These are phyloP conservation scores for Ethmia dodecea DNA, from an alignment of 2,888 invertebrate genomes.

Conservation along the genomic window DNA sequence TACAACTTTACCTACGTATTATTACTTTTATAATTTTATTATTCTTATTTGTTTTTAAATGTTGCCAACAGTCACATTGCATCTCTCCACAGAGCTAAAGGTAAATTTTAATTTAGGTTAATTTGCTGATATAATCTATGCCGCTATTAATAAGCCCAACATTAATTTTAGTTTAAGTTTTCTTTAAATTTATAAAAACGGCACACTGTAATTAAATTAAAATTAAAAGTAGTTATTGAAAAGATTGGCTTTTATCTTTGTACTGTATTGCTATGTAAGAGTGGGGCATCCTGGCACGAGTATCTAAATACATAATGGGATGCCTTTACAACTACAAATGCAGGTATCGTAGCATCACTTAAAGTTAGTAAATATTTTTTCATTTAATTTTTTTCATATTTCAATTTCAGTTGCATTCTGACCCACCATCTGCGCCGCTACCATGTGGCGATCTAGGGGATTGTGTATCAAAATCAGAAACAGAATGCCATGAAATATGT, in stretches of 20 bases:
- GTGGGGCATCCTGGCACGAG: too few relatives aligned
- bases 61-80: background rate
- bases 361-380: too few relatives aligned
- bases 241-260: too few relatives aligned
- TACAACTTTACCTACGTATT: too few relatives aligned
- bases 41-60: too few relatives aligned
- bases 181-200: background rate
- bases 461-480: slow-evolving; percentile 21
- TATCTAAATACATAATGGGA: too few relatives aligned
- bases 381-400: background rate
- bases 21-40: too few relatives aligned
- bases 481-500: slow-evolving; percentile 35
- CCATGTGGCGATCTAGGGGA: slow-evolving; percentile 31
- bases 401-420: background rate
- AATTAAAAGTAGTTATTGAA: too few relatives aligned
- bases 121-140: too few relatives aligned
- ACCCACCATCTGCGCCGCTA: background rate
- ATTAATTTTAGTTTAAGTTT: background rate
- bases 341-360: background rate
- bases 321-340: background rate
- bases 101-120: background rate
- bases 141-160: too few relatives aligned
- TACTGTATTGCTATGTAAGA: too few relatives aligned
- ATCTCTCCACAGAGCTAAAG: background rate
- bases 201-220: too few relatives aligned